Evolutionary conservation across 1,140 invertebrate genomes (phyloP).

Genomic region (Matsumurasca onukii): DNA sequence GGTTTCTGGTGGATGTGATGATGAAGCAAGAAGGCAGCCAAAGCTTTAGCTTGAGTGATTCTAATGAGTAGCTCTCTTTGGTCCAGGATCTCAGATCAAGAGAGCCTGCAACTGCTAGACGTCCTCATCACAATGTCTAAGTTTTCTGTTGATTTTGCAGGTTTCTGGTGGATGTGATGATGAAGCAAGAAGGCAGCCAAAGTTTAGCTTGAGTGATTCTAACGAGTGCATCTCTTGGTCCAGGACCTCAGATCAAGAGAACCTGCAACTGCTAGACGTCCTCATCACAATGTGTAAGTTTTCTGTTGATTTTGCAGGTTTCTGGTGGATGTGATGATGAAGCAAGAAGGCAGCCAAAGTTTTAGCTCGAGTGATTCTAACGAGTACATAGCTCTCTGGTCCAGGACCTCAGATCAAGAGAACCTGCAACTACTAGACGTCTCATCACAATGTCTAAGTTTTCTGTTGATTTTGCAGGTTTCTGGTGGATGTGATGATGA

Average conservation of each 20-base stretch:
- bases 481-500: conserved; percentile 49
- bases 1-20: conserved; percentile 50
- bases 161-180: conserved; percentile 49
- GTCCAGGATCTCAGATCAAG: not conserved
- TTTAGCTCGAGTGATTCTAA: not conserved
- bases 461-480: conserved; percentile 43
- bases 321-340: conserved; percentile 49
- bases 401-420: not conserved
- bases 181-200: conserved; percentile 45
- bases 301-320: conserved; percentile 43
- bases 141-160: conserved; percentile 39
- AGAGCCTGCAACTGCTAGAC: not conserved
- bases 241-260: not conserved
- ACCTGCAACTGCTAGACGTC: not conserved
- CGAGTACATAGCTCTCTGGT: conserved; percentile 4
- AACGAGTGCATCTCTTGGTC: conserved; percentile 4
- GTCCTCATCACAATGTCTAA: not conserved
- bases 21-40: conserved; percentile 45
- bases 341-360: conserved; percentile 42
- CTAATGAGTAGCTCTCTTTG: not conserved
- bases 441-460: not conserved
- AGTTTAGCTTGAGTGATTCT: not conserved
- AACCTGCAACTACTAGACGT: not conserved
- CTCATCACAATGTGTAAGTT: not conserved
- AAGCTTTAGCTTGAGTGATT: not conserved